Conservation (phyloP, 2,797 vertebrate genomes). For the Chelmon rostratus region DNA sequence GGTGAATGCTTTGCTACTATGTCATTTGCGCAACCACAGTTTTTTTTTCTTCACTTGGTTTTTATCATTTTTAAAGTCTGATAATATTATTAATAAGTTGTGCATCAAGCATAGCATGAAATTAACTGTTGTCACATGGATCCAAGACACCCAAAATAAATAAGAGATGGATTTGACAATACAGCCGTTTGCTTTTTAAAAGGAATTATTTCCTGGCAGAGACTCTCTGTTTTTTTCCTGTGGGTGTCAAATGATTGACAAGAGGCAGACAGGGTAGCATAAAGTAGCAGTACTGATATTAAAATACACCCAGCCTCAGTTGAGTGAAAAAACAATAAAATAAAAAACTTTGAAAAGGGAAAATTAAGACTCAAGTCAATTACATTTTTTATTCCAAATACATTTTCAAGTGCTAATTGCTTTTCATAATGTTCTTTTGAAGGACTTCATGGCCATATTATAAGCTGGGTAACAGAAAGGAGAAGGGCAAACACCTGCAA, state of each 20-base stretch:
- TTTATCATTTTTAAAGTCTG: neutral
- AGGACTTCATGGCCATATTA: neutral
- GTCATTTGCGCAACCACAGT: neutral
- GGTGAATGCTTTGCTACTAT: neutral
- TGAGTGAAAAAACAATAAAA: constrained; percentile 21
- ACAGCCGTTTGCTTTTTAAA: neutral
- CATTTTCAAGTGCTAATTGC: constrained; percentile 1
- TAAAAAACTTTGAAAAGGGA: neutral
- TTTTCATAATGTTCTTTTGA: constrained; percentile 7
- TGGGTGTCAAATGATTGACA: constrained; percentile 27
- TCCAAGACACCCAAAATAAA: neutral
- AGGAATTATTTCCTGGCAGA: constrained; percentile 2
- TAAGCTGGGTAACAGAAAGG: neutral
- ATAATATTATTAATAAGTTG: neutral
- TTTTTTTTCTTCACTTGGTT: neutral
- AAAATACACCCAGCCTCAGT: neutral
- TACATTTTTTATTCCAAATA: constrained; percentile 15
- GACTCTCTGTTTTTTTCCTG: neutral
- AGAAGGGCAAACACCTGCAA: neutral
- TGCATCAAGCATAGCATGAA: neutral
- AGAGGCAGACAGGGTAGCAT: neutral
- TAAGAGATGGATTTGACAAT: constrained; percentile 5
- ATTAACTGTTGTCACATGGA: neutral
- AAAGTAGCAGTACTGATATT: neutral
- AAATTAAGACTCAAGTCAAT: neutral